These are phyloP conservation scores for Tretioscincus oriximinensis DNA, from an alignment of 2,113 vertebrate species.

Conservation along the genomic window DNA sequence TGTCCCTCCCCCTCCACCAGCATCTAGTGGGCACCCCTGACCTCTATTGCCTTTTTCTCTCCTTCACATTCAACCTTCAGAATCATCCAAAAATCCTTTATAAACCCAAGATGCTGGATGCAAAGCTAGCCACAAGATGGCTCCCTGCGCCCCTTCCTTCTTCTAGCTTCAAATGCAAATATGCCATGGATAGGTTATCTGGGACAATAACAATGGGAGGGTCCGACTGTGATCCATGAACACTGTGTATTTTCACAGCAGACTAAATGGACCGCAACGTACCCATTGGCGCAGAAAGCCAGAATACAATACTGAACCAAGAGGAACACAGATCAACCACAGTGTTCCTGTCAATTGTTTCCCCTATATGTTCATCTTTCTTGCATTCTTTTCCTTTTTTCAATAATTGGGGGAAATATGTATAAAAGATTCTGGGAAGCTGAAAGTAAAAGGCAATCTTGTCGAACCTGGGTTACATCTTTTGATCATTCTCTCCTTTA, in stretches of 20 bases:
- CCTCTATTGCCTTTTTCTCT: constrained; percentile 18
- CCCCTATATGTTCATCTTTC: neutral
- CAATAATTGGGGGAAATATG: neutral
- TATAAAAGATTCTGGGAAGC: neutral
- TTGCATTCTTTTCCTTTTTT: neutral
- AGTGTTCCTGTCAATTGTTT: neutral
- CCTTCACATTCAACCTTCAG: constrained; percentile 32
- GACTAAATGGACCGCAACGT: constrained; percentile 24
- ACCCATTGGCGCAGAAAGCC: constrained; percentile 4
- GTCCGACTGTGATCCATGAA: constrained; percentile 40
- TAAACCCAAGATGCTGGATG: constrained; percentile 31
- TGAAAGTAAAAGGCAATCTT: neutral
- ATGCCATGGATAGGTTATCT: constrained; percentile 23
- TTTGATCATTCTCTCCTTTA: neutral
- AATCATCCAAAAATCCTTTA: neutral
- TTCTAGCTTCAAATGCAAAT: neutral
- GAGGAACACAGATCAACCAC: constrained; percentile 20
- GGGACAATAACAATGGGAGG: constrained; percentile 3
- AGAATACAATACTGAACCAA: neutral
- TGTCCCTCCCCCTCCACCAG: neutral
- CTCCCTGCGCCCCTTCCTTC: constrained; percentile 69
- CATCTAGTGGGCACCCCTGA: neutral
- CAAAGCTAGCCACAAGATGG: constrained; percentile 73
- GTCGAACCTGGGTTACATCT: neutral
- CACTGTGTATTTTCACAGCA: constrained; percentile 36